Base-by-base conservation (phyloP, 2,797 vertebrate genomes). In the Amphiprion clarkii region DNA sequence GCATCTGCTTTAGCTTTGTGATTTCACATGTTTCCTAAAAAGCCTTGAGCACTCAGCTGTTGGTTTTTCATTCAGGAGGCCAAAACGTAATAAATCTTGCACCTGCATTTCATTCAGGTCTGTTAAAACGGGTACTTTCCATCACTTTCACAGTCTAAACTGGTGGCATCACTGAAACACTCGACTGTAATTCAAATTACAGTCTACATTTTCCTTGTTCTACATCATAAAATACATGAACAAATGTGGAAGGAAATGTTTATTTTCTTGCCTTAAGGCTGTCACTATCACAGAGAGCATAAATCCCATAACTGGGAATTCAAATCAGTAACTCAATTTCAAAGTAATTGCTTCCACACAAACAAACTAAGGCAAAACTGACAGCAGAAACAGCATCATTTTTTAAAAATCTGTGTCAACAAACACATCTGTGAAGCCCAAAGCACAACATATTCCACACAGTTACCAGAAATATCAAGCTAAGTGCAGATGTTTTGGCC, bases 341-440 rank as follows among this genome's bases (percentile, higher is more conserved):
- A 17, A 16, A 42, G 27, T n/a, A 56, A 65, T 16, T 53, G 40
- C 60, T 40, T 73, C 14, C 6, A 64, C 29, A 19, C 21, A 48
- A 48, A 66, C 29, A 25, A 54, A 62, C 5, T 40, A 5, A 58
- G 6, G 14, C 14, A 21, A 23, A 54, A 60, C 8, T 36, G 10
- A 60, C 53, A 29, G 21, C n/a, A 46, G 4, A 55, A 62, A 66
- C 49, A 59, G 57, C 5, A 61, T 31, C 52, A 62, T 76, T 72
- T 54, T 5, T 21, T 39, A 17, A n/a, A n/a, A 67, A 76, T 72
- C 12, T 21, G 59, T 76, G 75, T 59, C 29, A 80, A 16, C 67
- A 42, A 76, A 77, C n/a, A 5, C 31, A 17, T 75, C 67, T 66
- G 46, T 33, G 59, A 36, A 39, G 61, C 27, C 46, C 6, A 67